Conservation (phyloP, 2,888 invertebrate species). For the Agrochola lota region DNA sequence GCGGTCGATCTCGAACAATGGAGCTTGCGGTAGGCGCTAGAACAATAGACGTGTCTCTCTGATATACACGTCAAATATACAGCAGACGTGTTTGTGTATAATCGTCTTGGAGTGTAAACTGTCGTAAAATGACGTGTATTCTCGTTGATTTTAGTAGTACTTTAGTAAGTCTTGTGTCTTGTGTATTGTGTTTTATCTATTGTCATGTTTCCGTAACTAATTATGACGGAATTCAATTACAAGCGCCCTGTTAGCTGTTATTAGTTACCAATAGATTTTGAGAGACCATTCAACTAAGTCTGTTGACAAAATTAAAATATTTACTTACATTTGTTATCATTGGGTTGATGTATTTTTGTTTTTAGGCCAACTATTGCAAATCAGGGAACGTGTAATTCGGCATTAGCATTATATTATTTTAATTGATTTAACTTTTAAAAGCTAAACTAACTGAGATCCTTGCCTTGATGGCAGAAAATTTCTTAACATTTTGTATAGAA, state of each 20-base stretch:
- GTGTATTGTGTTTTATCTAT: background rate
- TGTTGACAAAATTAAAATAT: background rate
- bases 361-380: no score
- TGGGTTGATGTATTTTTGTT: background rate
- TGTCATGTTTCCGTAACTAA: background rate
- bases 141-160: constrained; percentile 22
- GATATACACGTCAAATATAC: constrained; percentile 48
- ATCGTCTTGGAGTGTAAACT: constrained; percentile 51
- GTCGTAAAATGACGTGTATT: constrained; percentile 48
- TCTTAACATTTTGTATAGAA: no score
- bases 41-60: constrained; percentile 57
- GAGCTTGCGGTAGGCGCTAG: constrained; percentile 44
- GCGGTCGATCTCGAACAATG: constrained; percentile 60
- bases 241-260: background rate
- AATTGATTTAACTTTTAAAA: background rate
- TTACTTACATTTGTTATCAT: background rate
- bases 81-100: constrained; percentile 1
- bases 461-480: background rate
- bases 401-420: background rate
- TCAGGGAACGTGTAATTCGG: background rate
- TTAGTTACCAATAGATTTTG: background rate
- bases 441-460: background rate
- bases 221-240: background rate
- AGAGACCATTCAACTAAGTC: background rate
- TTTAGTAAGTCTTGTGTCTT: background rate